A percentile compares a stretch with the other conserved stretches of the same genome.
phyloP scores from a whole-genome alignment of 2,888 invertebrate genomes.

The Cosmopolites sordidus region DNA sequence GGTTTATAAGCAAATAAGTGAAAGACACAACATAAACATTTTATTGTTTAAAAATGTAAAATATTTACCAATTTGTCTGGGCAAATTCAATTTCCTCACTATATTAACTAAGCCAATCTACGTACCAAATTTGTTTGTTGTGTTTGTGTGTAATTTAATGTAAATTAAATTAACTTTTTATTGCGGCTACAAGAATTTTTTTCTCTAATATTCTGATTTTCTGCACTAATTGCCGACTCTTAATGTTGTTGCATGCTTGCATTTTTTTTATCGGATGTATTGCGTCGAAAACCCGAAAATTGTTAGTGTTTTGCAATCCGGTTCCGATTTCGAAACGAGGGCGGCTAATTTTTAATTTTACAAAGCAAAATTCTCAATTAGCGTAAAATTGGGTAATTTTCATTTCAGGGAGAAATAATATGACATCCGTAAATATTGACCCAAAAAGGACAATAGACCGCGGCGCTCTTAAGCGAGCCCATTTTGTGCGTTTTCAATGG shows the following conservation, averaged over 20 bases:
- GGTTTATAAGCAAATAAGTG: too few relatives aligned
- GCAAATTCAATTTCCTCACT: too few relatives aligned
- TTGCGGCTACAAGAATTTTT: too few relatives aligned
- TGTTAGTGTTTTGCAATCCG: neutral
- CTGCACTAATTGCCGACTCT: neutral
- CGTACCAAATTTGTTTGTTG: too few relatives aligned
- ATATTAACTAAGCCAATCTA: too few relatives aligned
- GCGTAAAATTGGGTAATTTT: neutral
- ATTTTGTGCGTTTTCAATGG: constrained; percentile 21
- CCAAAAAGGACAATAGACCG: constrained; percentile 25
- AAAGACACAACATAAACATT: too few relatives aligned
- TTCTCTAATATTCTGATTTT: neutral
- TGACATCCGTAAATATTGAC: constrained; percentile 26
- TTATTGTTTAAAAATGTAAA: too few relatives aligned
- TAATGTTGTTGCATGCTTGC: neutral
- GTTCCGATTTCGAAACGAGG: neutral
- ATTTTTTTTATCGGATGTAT: neutral
- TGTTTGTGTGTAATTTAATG: too few relatives aligned
- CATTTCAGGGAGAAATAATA: neutral
- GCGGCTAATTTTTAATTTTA: neutral
- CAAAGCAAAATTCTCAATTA: neutral
- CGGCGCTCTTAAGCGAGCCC: constrained; percentile 22
- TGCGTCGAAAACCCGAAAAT: neutral
- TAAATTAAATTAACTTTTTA: neutral
- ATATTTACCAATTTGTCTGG: too few relatives aligned